Conservation (phyloP, 2,888 invertebrate genomes). For the Mythimna lalbum region DNA sequence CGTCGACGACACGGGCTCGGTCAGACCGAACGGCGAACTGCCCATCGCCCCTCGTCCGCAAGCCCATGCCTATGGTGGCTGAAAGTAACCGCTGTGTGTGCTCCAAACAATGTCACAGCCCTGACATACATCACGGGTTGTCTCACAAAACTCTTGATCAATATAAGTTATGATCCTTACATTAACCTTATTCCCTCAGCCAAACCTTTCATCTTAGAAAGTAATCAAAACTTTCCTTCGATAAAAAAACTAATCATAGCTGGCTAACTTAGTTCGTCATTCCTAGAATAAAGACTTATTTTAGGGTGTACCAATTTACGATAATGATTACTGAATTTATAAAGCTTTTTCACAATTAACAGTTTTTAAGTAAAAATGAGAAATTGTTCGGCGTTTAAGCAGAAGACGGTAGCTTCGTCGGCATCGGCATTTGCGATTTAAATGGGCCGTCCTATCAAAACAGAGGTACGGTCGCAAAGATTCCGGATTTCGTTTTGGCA, state of each 20-base stretch:
- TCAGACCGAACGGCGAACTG: too few species aligned
- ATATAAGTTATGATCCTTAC: constrained; percentile 14
- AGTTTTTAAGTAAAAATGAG: constrained; percentile 37
- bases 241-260: constrained; percentile 38
- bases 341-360: constrained; percentile 53
- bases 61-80: too few species aligned
- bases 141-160: constrained; percentile 23
- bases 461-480: constrained; percentile 67
- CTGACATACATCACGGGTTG: background rate
- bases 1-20: too few species aligned
- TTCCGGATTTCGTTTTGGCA: constrained; percentile 74
- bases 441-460: constrained; percentile 82
- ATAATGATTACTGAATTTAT: constrained; percentile 45
- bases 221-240: constrained; percentile 42
- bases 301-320: constrained; percentile 38
- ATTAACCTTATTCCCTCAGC: constrained; percentile 6
- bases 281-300: constrained; percentile 4
- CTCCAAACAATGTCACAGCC: too few species aligned
- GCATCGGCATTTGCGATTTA: constrained; percentile 73
- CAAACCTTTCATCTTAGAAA: constrained; percentile 37
- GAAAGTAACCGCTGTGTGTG: too few species aligned
- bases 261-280: constrained; percentile 14
- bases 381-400: constrained; percentile 56
- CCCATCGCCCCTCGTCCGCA: too few species aligned
- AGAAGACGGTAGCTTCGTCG: constrained; percentile 64